Conservation (phyloP, 2,888 invertebrate genomes). For the Cenopis cana region DNA sequence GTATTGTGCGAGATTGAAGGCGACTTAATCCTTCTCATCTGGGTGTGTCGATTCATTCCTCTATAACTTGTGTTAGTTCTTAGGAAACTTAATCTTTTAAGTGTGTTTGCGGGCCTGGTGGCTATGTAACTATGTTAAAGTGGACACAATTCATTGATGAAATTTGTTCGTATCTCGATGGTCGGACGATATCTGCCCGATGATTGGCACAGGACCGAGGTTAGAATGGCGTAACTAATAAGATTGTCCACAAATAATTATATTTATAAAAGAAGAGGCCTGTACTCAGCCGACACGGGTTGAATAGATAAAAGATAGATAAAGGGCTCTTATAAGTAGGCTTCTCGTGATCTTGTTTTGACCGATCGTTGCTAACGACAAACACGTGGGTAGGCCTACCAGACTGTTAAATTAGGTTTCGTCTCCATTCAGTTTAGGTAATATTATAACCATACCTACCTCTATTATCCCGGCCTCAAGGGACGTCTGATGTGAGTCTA, state of each 20-base stretch:
- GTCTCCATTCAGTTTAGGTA: slow-evolving; percentile 10
- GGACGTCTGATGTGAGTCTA: not conserved
- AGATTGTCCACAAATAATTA: too few relatives aligned
- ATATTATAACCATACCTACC: slow-evolving; percentile 2
- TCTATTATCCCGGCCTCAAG: not conserved
- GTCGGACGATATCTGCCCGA: too few relatives aligned
- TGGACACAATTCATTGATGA: too few relatives aligned
- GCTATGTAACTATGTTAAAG: too few relatives aligned
- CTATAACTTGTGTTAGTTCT: not conserved
- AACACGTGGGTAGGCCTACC: slow-evolving; percentile 7
- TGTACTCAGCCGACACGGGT: too few relatives aligned
- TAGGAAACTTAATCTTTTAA: not conserved
- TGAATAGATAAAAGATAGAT: too few relatives aligned
- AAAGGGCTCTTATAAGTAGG: too few relatives aligned
- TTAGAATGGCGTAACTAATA: too few relatives aligned
- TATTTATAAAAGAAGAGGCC: too few relatives aligned
- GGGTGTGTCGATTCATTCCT: not conserved
- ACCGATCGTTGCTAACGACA: not conserved
- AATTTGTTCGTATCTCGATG: too few relatives aligned
- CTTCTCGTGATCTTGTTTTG: not conserved
- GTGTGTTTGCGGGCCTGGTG: not conserved
- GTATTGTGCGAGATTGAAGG: not conserved
- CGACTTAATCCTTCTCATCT: not conserved
- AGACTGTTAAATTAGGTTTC: slow-evolving; percentile 35
- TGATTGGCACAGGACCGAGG: too few relatives aligned